Conservation (phyloP, 2,113 vertebrate species). For the Coregonus clupeaformis region DNA sequence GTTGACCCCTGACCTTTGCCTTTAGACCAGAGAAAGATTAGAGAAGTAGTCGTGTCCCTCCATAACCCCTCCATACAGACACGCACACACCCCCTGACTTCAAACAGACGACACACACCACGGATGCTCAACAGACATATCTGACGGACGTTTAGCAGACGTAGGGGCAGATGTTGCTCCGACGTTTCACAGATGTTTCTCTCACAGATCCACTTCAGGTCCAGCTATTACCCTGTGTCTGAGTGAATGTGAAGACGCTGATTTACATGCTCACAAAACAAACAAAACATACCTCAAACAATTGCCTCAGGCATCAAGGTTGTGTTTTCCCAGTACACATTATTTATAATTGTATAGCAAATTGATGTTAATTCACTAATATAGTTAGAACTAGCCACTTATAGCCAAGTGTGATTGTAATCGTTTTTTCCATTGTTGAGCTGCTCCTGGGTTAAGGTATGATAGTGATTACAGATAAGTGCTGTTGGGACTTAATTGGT, state of each 20-base stretch:
- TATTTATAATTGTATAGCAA: not conserved
- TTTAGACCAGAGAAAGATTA: not conserved
- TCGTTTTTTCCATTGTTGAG: not conserved
- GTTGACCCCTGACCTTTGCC: not conserved
- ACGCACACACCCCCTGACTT: not conserved
- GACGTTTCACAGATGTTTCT: too few relatives aligned
- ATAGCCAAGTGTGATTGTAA: not conserved
- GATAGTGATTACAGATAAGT: conserved; percentile 12
- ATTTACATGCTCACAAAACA: not conserved
- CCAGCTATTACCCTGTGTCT: not conserved
- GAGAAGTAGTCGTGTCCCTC: not conserved
- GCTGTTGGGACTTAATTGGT: not conserved
- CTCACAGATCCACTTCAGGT: not conserved
- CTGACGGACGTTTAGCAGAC: not conserved
- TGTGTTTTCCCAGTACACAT: not conserved
- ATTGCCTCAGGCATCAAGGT: not conserved
- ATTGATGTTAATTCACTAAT: not conserved
- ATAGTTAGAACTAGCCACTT: not conserved
- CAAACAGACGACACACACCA: not conserved
- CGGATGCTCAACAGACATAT: conserved; percentile 7
- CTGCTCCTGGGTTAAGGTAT: conserved; percentile 1
- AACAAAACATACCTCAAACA: not conserved
- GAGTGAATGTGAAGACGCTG: not conserved
- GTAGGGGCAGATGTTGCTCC: not conserved
- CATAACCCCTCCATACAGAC: too few relatives aligned